phyloP scores from a whole-genome alignment of 2,113 vertebrate species.

The Gymnorhina tibicen region DNA sequence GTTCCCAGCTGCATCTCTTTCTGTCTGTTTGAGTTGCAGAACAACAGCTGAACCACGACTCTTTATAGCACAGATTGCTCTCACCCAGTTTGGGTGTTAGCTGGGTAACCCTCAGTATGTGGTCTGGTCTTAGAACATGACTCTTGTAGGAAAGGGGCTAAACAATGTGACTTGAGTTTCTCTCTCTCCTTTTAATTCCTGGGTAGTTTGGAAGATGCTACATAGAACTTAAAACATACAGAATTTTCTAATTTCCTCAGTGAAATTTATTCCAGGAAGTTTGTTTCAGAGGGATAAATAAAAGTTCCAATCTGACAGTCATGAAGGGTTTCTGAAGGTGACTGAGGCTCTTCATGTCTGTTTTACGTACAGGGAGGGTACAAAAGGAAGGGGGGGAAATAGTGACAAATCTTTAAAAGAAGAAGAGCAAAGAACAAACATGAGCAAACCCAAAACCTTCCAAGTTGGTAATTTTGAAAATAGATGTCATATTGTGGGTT shows the following conservation, averaged over 20 bases:
- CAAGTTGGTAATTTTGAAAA: background rate
- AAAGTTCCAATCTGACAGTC: background rate
- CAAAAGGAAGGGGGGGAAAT: background rate
- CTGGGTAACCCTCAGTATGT: constrained; percentile 52
- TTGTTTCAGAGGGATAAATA: background rate
- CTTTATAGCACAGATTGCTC: background rate
- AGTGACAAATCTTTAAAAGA: background rate
- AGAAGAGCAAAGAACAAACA: background rate
- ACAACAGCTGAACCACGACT: background rate
- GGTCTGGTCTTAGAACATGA: background rate
- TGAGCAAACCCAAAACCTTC: background rate
- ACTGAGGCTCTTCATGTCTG: background rate
- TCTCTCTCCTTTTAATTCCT: background rate
- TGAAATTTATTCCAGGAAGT: background rate
- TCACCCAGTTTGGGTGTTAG: background rate
- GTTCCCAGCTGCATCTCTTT: background rate
- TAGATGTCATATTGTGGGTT: constrained; percentile 59
- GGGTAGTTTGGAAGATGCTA: background rate
- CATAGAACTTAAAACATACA: background rate
- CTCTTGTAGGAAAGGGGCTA: background rate
- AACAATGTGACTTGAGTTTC: background rate
- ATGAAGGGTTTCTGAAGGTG: background rate
- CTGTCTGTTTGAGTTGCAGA: background rate
- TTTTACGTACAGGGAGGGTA: background rate
- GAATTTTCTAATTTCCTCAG: background rate